Percentiles rank a stretch among this genome's conserved stretches.
These are phyloP conservation scores for Ophthalmolycus amberensis DNA, from an alignment of 2,113 vertebrate genomes.

Conservation along the genomic window DNA sequence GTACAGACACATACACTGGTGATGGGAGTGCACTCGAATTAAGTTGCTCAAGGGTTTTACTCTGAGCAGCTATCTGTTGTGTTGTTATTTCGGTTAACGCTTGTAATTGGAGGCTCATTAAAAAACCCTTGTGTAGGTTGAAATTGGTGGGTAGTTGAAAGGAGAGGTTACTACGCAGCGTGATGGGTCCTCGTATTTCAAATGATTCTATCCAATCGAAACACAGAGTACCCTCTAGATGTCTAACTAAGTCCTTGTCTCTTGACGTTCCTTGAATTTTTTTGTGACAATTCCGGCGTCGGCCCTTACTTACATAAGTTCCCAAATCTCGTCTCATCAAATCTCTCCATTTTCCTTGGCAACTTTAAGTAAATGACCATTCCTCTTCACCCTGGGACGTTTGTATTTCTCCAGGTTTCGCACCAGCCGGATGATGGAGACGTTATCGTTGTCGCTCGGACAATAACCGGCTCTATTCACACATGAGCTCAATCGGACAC, in stretches of 20 bases:
- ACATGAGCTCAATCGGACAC: background rate
- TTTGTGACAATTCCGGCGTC: too few relatives aligned
- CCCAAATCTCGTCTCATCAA: background rate
- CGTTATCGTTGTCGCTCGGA: background rate
- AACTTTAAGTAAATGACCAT: background rate
- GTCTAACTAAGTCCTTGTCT: background rate
- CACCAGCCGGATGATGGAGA: background rate
- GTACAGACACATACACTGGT: constrained; percentile 50
- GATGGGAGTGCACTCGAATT: constrained; percentile 10
- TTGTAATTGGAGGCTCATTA: constrained; percentile 6
- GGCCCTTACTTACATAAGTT: background rate
- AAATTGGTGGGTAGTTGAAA: background rate
- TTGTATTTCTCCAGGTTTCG: background rate
- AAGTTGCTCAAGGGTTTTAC: constrained; percentile 17
- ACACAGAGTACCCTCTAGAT: background rate
- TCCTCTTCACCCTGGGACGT: too few relatives aligned
- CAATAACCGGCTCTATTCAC: background rate
- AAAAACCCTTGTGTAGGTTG: background rate
- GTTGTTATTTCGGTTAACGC: background rate
- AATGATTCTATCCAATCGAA: background rate
- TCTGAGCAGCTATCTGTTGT: constrained; percentile 12
- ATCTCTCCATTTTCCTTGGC: background rate
- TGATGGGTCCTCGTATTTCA: background rate
- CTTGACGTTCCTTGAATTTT: too few relatives aligned
- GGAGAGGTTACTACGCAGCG: background rate